phyloP scores from a whole-genome alignment of 1,140 invertebrate species.

The Tetramorium alpestre region DNA sequence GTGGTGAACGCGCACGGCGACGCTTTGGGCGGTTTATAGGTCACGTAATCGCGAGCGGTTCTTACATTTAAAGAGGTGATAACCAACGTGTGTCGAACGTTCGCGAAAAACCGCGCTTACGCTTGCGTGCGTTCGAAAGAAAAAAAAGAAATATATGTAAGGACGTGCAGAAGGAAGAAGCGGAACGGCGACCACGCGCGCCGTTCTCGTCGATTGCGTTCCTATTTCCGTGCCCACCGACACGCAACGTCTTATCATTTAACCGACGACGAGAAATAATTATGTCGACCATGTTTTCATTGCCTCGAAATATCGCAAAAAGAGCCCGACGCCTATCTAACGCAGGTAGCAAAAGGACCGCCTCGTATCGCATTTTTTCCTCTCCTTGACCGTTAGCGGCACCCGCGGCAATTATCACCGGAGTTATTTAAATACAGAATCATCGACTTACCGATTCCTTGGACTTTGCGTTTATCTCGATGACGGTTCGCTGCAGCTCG shows the following conservation, averaged over 20 bases:
- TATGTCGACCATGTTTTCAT: neutral
- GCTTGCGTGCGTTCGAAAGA: neutral
- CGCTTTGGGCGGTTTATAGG: conserved; percentile 59
- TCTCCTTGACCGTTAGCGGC: neutral
- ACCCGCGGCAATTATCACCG: neutral
- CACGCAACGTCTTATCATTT: neutral
- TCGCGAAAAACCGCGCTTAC: conserved; percentile 24
- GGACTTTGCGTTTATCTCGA: conserved; percentile 79
- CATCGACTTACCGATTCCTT: conserved; percentile 80
- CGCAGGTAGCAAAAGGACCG: neutral
- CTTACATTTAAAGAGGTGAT: conserved; percentile 58
- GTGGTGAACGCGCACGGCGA: neutral
- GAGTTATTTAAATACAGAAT: neutral
- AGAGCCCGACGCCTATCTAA: neutral
- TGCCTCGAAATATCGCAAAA: neutral
- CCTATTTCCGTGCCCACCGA: neutral
- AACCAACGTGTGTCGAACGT: conserved; percentile 37
- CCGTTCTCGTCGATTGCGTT: neutral
- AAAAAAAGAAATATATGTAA: neutral
- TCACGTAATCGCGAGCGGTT: conserved; percentile 64
- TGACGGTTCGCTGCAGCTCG: conserved; percentile 81
- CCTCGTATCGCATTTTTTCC: neutral
- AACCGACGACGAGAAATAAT: neutral
- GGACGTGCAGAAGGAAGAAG: neutral
- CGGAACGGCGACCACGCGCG: neutral